These are phyloP conservation scores for Lagocephalus sceleratus DNA, from an alignment of 2,797 vertebrate genomes.

Conservation along the genomic window DNA sequence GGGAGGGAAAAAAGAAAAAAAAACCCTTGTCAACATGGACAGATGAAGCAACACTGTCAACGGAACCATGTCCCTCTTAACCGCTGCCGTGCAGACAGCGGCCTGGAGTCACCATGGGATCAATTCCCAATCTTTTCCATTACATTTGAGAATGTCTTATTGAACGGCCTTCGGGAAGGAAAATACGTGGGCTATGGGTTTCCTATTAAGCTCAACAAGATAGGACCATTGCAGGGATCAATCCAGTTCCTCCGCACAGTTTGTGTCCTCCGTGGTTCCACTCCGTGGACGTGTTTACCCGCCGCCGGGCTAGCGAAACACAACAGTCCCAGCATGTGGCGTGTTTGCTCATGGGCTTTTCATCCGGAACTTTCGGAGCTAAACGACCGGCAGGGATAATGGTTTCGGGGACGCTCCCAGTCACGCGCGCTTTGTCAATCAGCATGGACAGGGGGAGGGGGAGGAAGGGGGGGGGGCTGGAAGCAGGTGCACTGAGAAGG, in stretches of 20 bases:
- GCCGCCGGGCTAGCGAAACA: neutral
- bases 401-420: neutral
- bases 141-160: constrained; percentile 36
- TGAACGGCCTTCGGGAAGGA: constrained; percentile 31
- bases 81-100: constrained; percentile 28
- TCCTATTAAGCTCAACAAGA: constrained; percentile 35
- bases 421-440: constrained; percentile 1
- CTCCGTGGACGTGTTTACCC: constrained; percentile 22
- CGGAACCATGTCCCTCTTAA: constrained; percentile 22
- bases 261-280: constrained; percentile 1
- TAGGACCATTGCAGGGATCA: constrained; percentile 32
- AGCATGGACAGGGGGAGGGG: neutral
- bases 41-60: constrained; percentile 38
- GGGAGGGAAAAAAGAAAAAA: constrained; percentile 35
- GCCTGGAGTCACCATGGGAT: constrained; percentile 19
- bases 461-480: constrained; percentile 3
- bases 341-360: constrained; percentile 9
- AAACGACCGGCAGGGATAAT: constrained; percentile 7
- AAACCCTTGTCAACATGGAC: constrained; percentile 30
- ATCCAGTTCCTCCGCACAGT: constrained; percentile 9
- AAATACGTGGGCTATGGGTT: constrained; percentile 24
- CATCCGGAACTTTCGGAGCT: neutral
- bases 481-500: constrained; percentile 14
- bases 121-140: constrained; percentile 48
- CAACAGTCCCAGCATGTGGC: constrained; percentile 3